phyloP scores from a whole-genome alignment of 2,888 invertebrate genomes.

The Choreutis nemorana region DNA sequence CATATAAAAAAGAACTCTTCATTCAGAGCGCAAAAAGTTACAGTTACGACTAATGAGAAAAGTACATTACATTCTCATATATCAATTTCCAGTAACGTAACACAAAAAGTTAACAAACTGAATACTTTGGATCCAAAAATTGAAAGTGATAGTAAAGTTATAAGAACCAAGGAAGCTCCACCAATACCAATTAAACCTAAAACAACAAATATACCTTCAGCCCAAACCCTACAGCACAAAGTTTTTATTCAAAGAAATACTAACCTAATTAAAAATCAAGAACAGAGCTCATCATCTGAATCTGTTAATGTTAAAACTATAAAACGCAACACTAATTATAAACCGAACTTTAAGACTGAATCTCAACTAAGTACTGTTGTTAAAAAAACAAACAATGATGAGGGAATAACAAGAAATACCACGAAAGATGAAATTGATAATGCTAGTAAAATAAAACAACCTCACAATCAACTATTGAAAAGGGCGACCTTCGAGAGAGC shows the following conservation, averaged over 20 bases:
- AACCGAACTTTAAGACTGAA: conserved; percentile 18
- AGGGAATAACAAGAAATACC: conserved; percentile 15
- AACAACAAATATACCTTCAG: conserved; percentile 28
- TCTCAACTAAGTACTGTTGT: conserved; percentile 24
- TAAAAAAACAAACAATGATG: conserved; percentile 8
- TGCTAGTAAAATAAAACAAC: conserved; percentile 20
- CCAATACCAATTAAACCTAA: conserved; percentile 72
- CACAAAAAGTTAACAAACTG: conserved; percentile 13
- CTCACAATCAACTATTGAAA: conserved; percentile 50
- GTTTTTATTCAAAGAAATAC: conserved; percentile 18
- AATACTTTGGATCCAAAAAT: conserved; percentile 17
- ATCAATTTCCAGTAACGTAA: conserved; percentile 23
- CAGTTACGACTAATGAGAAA: conserved; percentile 27
- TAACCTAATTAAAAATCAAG: conserved; percentile 22
- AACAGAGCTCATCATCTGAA: conserved; percentile 31
- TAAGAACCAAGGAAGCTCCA: conserved; percentile 66
- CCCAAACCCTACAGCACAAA: conserved; percentile 24
- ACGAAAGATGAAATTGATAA: not conserved
- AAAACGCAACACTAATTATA: conserved; percentile 28
- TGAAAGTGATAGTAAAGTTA: conserved; percentile 22
- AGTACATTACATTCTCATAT: conserved; percentile 22
- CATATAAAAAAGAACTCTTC: conserved; percentile 35
- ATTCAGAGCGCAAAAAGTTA: conserved; percentile 30
- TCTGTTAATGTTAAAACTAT: conserved; percentile 33
- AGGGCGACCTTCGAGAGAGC: conserved; percentile 55